A percentile compares a stretch with the other conserved stretches of the same genome.
Conservation (phyloP, 2,888 invertebrate species). For the Leistus spinibarbis region DNA sequence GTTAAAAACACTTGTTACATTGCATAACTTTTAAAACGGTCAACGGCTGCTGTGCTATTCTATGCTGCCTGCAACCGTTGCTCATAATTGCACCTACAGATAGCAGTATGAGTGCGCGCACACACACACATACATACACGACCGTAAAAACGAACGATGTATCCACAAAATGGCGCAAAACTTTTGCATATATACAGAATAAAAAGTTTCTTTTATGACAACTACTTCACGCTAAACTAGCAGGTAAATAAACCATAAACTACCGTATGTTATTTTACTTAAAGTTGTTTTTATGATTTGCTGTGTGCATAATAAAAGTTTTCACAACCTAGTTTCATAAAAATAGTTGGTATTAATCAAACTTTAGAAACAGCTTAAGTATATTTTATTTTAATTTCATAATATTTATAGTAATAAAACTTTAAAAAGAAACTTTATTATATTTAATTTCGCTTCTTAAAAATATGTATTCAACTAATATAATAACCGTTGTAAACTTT, state of each 20-base stretch:
- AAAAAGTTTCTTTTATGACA: background rate
- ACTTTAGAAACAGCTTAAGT: background rate
- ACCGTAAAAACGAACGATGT: background rate
- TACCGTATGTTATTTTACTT: background rate
- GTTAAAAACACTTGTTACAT: conserved; percentile 38
- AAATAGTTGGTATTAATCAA: background rate
- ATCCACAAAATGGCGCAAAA: background rate
- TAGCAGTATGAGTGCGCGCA: too few species aligned
- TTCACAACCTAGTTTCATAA: background rate
- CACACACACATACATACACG: conserved; percentile 1
- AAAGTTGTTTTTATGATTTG: background rate
- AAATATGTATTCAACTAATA: too few species aligned
- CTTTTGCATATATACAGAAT: background rate
- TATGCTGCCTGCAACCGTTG: conserved; percentile 15
- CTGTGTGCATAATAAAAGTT: background rate
- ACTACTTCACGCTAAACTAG: background rate
- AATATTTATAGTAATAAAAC: too few species aligned
- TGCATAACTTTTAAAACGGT: conserved; percentile 33
- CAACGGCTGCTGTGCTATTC: conserved; percentile 5
- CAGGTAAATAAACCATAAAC: background rate
- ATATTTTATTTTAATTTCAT: background rate
- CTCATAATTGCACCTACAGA: conserved; percentile 16
- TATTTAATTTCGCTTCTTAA: too few species aligned
- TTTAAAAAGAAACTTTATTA: too few species aligned
- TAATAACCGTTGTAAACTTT: too few species aligned